Evolutionary conservation across 2,113 vertebrate species (phyloP).

Genomic region (Ailurus styani): DNA sequence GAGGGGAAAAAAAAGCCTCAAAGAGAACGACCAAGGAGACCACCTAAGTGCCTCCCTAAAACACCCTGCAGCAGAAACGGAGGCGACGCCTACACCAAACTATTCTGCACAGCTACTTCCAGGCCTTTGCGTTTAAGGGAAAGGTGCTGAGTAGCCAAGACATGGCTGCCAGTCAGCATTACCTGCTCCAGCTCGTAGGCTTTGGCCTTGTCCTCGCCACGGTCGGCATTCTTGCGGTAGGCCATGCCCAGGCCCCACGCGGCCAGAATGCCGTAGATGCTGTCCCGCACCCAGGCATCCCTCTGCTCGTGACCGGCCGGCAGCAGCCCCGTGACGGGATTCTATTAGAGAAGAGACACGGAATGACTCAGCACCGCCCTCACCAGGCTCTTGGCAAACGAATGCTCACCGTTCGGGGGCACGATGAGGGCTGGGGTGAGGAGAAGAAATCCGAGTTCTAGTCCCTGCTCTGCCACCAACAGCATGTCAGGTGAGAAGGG

Average conservation of each 20-base stretch:
- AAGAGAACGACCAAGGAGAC: background rate
- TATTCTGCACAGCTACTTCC: background rate
- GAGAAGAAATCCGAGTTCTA: background rate
- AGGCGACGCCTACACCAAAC: background rate
- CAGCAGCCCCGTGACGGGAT: conserved; percentile 94
- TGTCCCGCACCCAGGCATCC: conserved; percentile 98
- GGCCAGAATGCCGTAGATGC: conserved; percentile 95
- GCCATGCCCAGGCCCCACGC: conserved; percentile 99
- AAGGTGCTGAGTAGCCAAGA: background rate
- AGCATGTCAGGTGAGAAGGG: background rate
- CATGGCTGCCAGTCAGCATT: background rate
- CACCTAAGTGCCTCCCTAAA: background rate
- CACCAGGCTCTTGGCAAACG: background rate
- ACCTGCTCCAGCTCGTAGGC: conserved; percentile 99
- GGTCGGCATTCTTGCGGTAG: conserved; percentile 97
- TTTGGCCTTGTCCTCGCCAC: conserved; percentile 98
- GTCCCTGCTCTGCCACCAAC: background rate
- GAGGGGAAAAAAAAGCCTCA: background rate
- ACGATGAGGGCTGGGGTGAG: background rate
- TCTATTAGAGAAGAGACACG: conserved; percentile 80
- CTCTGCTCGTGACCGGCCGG: conserved; percentile 91
- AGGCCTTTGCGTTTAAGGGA: background rate
- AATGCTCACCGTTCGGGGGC: background rate
- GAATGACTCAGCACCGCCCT: background rate
- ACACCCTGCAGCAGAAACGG: background rate